Percentiles rank a stretch among this genome's conserved stretches.
Conservation (phyloP, 2,888 invertebrate genomes). For the Epirrita christyi region DNA sequence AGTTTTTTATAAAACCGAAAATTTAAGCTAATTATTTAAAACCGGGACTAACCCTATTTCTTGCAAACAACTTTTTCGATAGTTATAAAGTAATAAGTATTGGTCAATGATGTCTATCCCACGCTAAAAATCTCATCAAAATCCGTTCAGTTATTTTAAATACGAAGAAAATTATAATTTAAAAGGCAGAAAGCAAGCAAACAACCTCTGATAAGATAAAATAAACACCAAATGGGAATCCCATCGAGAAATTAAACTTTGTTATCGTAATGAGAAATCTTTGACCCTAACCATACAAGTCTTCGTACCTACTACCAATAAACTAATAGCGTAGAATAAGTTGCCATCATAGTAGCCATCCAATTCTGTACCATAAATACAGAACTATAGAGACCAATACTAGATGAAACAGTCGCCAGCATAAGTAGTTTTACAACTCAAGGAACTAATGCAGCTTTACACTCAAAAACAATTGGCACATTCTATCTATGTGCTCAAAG, state of each 20-base stretch:
- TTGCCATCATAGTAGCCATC: background rate
- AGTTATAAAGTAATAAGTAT: too few species aligned
- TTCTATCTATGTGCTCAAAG: too few species aligned
- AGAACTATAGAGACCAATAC: background rate
- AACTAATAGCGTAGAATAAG: background rate
- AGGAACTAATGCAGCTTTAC: background rate
- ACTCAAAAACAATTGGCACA: background rate
- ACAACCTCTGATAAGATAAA: background rate
- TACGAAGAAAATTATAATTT: too few species aligned
- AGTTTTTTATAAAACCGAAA: too few species aligned
- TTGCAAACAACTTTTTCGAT: too few species aligned
- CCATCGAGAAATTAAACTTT: constrained; percentile 1
- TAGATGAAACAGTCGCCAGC: background rate
- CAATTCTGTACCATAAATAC: constrained; percentile 4
- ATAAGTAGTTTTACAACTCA: background rate
- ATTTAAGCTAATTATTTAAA: too few species aligned
- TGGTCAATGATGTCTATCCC: too few species aligned
- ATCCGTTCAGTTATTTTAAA: too few species aligned
- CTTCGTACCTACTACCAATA: background rate
- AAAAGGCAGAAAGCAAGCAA: too few species aligned
- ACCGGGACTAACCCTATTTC: too few species aligned
- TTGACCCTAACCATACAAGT: constrained; percentile 19
- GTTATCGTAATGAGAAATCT: constrained; percentile 27
- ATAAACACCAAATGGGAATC: constrained; percentile 8
- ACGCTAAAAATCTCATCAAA: too few species aligned